Evolutionary conservation across 2,113 vertebrate species (phyloP), one percentile per base, ranked within the genome.

Genomic region (Morone chrysops): DNA sequence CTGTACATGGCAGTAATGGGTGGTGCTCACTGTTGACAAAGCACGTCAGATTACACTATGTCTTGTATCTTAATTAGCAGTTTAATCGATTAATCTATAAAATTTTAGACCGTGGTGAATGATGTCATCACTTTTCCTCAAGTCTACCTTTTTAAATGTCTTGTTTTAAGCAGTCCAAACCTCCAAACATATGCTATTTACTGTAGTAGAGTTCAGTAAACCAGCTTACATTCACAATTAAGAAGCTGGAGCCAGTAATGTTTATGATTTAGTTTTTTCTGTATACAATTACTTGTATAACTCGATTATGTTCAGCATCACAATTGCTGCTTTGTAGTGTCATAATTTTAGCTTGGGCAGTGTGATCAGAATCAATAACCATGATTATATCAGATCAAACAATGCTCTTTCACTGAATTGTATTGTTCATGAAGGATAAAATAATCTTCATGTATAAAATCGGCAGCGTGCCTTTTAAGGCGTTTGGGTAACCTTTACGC

Each of bases 1-100:
- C 40, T 1, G 12, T 53, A n/a, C 1, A 61, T 51, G 31, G 16
- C 40, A 20, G 41, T 43, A 47, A n/a, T 68, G 40, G 65, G 68
- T 80, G 45, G 20, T 53, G 70, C 47, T 54, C 22, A 4, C 13
- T 43, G 74, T 51, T 36, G 36, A 81, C 71, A 80, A 78, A 81
- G 73, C 84, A 72, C 20, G 40, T 54, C 25, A 56, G 4, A n/a
- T 14, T 12, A 14, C 14, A 18, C 31, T 31, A 31, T 31, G 31
- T 31, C 31, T 31, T 2, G 31, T 31, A 31, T 31, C 31, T 31
- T 31, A 31, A 31, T 31, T 31, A 31, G 31, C 31, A 4, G 31
- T 31, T 31, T 31, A 31, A 31, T 31, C 31, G 31, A 31, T 66
- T 38, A 45, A 6, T 71, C 6, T 3, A 2, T 43, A 8, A 22